Evolutionary conservation across 2,888 invertebrate genomes (phyloP).

Genomic region (Cheilosia vulpina): DNA sequence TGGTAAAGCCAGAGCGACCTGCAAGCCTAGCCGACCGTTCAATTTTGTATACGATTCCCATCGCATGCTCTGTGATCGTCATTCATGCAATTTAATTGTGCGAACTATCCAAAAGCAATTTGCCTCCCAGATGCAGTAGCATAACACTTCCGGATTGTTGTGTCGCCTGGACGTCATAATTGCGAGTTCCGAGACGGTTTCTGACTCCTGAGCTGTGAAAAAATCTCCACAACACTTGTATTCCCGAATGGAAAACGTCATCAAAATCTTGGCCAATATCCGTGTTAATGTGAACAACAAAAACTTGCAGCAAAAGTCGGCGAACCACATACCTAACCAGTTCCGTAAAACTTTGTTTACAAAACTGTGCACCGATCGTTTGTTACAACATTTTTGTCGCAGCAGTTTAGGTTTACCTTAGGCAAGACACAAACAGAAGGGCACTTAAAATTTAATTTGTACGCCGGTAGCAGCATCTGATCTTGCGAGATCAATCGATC

Average conservation of each 20-base stretch:
- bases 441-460: neutral
- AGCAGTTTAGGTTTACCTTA: neutral
- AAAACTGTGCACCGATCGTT: neutral
- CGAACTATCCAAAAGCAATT: conserved; percentile 6
- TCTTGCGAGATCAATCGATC: conserved; percentile 23
- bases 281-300: neutral
- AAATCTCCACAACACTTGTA: too few relatives aligned
- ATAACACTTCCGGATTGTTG: neutral
- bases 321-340: conserved; percentile 2
- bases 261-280: neutral
- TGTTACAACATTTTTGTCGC: conserved; percentile 7
- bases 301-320: neutral
- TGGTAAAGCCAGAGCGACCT: neutral
- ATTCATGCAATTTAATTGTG: conserved; percentile 28
- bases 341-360: conserved; percentile 8
- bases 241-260: neutral
- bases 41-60: conserved; percentile 15
- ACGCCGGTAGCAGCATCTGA: conserved; percentile 12
- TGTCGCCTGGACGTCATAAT: neutral
- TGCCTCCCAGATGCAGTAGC: neutral
- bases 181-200: neutral
- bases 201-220: too few relatives aligned
- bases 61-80: conserved; percentile 8
- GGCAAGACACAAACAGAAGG: too few relatives aligned
- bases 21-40: conserved; percentile 15